Conservation (phyloP, 1,140 invertebrate genomes). For the Diorhabda carinulata region DNA sequence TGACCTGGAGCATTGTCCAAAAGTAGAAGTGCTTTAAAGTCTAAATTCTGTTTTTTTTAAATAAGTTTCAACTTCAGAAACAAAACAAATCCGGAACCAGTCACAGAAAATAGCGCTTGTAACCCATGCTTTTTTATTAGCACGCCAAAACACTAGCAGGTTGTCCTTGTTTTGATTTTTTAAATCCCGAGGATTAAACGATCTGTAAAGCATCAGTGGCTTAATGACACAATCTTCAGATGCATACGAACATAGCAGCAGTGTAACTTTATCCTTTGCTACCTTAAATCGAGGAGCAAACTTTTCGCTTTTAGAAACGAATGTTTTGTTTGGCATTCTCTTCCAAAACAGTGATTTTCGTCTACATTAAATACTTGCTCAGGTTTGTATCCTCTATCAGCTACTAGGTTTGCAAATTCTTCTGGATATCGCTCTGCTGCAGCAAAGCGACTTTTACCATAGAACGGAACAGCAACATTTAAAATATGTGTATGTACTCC, state of each 20-base stretch:
- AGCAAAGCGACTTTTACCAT: background rate
- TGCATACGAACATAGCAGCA: conserved; percentile 22
- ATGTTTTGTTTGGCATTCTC: conserved; percentile 42
- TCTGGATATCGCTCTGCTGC: conserved; percentile 30
- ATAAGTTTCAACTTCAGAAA: conserved; percentile 30
- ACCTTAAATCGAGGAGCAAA: conserved; percentile 46
- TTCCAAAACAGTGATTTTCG: conserved; percentile 23
- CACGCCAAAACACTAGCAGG: conserved; percentile 20
- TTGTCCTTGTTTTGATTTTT: conserved; percentile 24
- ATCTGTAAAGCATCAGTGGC: conserved; percentile 24
- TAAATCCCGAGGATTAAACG: conserved; percentile 26
- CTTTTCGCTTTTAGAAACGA: conserved; percentile 46
- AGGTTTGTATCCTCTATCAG: conserved; percentile 31
- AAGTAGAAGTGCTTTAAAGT: conserved; percentile 39
- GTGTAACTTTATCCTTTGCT: conserved; percentile 43
- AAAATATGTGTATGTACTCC: no score
- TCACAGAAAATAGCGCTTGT: conserved; percentile 23
- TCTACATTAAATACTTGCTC: conserved; percentile 22
- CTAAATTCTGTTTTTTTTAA: conserved; percentile 24
- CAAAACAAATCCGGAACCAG: conserved; percentile 30
- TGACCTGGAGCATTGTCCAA: conserved; percentile 43
- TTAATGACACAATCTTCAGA: conserved; percentile 21
- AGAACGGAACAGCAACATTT: no score
- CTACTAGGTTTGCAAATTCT: conserved; percentile 14
- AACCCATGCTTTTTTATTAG: conserved; percentile 23